Percentiles rank a stretch among this genome's conserved stretches.
Evolutionary conservation across 2,797 vertebrate genomes (phyloP).

Genomic region (Pelodytes ibericus): DNA sequence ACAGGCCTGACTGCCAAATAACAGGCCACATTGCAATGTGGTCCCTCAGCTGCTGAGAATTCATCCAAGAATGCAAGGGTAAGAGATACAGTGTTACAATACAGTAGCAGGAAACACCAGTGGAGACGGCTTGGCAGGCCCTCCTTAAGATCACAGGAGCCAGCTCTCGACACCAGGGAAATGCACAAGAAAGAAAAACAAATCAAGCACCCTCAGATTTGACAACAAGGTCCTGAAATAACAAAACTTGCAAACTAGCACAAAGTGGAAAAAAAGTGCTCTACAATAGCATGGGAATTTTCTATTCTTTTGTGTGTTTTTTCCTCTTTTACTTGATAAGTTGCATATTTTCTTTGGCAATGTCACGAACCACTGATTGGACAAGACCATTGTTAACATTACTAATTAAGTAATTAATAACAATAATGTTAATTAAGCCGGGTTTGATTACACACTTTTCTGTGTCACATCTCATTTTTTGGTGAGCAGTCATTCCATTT

Average conservation of each 20-base stretch:
- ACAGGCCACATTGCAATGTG: too few relatives aligned
- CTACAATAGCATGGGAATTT: neutral
- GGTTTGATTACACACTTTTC: too few relatives aligned
- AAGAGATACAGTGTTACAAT: conserved; percentile 1
- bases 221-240: conserved; percentile 23
- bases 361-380: neutral
- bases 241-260: neutral
- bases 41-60: neutral
- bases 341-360: neutral
- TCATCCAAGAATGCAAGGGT: neutral
- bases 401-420: neutral
- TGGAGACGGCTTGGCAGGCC: conserved; percentile 9
- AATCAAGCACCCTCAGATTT: conserved; percentile 6
- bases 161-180: conserved; percentile 20
- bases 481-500: too few relatives aligned
- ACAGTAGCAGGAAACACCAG: conserved; percentile 17
- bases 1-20: neutral
- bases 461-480: too few relatives aligned
- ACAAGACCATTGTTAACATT: neutral
- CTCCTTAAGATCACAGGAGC: conserved; percentile 14
- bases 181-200: conserved; percentile 11
- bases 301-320: neutral
- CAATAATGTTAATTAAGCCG: too few relatives aligned
- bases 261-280: neutral
- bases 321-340: conserved; percentile 1